Evolutionary conservation across 2,113 vertebrate genomes (phyloP), one percentile per base, ranked within the genome.

Genomic region (Numida meleagris): DNA sequence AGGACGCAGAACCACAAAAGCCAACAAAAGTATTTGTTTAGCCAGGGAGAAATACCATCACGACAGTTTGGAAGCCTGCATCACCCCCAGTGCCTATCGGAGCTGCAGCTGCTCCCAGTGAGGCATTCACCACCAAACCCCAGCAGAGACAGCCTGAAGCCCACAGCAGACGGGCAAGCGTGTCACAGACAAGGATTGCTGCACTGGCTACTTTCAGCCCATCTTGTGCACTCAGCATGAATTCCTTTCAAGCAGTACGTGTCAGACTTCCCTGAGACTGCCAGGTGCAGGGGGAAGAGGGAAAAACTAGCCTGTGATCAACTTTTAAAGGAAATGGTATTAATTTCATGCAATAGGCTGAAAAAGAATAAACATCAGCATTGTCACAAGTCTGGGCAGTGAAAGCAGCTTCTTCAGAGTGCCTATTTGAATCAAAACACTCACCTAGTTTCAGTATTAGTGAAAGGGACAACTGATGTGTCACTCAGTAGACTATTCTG

Each of bases 1-100:
- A 88, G 89, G 88, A 86, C 12, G 18, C 42, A 82, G 80, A 95
- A 18, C 84, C 84, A 82, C 58, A 79, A 81, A 94, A 89, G 31
- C 24, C 84, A 82, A 82, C 62, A 82, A 67, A 94, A 89, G 21
- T 24, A 63, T 9, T 81, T 2, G 1, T 66, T 91, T 66, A 76
- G n/a, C 74, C 6, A 7, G 45, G 48, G 62, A 82, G 90, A 94
- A 84, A 59, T 15, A 82, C n/a, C 53, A 14, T 14, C 18, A 14
- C 11, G n/a, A 84, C 53, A 4, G 0, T 40, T 27, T 73, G 45
- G 36, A 33, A 70, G 66, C n/a, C 61, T 68, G 77, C 90, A 70
- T 78, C 0, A 0, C 8, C 5, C 10, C 43, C 45, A 31, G 45
- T 29, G 31, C 40, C 84, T 43, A 46, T 1, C 65, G 66, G 27